phyloP scores from a whole-genome alignment of 2,113 vertebrate species.

The Sphyrna mokarran region DNA sequence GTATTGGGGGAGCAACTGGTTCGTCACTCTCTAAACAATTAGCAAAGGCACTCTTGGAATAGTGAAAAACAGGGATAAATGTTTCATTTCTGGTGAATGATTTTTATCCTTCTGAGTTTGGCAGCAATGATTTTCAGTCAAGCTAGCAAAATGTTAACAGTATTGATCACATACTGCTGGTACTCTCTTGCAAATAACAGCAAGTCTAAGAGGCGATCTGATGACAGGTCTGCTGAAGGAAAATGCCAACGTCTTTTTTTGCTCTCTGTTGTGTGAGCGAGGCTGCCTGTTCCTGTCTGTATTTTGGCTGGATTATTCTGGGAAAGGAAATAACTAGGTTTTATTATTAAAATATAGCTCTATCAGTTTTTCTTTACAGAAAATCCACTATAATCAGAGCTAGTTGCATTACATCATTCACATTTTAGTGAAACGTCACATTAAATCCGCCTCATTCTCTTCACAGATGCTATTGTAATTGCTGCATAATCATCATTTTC shows the following conservation, averaged over 20 bases:
- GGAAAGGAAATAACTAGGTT: not conserved
- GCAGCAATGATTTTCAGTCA: not conserved
- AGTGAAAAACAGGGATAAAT: not conserved
- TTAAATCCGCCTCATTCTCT: too few species aligned
- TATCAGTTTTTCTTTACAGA: not conserved
- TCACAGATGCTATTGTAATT: too few species aligned
- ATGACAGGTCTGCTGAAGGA: not conserved
- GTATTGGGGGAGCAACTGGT: not conserved
- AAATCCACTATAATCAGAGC: not conserved
- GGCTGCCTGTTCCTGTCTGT: not conserved
- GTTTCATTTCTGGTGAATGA: not conserved
- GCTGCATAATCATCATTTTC: too few species aligned
- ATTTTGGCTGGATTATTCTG: not conserved
- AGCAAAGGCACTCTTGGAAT: not conserved
- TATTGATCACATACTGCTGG: not conserved
- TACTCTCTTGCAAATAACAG: not conserved
- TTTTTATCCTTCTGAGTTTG: not conserved
- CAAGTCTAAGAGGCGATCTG: not conserved
- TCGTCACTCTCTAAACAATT: not conserved
- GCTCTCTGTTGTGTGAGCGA: not conserved
- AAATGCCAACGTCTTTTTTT: not conserved
- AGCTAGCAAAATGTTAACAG: not conserved
- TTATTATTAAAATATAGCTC: not conserved
- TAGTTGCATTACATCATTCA: not conserved
- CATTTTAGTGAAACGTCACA: not conserved